Conservation (phyloP, 53 echinoderm and acorn worm species). For the Holothuria scabra region DNA sequence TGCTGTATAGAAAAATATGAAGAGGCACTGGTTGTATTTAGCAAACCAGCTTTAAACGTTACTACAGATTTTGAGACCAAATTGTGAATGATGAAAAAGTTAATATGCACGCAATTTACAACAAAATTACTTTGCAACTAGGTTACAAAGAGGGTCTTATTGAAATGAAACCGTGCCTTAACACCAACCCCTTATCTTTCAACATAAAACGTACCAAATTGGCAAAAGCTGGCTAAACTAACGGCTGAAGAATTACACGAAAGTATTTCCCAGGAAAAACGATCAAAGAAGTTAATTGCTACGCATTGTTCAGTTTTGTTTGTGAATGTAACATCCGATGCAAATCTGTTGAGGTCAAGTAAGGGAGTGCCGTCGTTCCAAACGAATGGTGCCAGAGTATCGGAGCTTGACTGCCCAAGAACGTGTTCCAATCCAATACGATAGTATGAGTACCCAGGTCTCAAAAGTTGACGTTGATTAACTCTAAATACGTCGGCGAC, state of each 20-base stretch:
- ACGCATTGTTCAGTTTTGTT: constrained; percentile 26
- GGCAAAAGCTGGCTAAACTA: not conserved
- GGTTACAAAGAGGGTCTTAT: no score
- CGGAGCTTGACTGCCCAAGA: not conserved
- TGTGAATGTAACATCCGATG: not conserved
- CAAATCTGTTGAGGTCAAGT: not conserved
- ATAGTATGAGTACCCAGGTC: constrained; percentile 10
- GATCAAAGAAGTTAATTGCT: not conserved
- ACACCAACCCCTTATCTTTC: no score
- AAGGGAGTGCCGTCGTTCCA: constrained; percentile 28
- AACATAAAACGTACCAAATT: constrained; percentile 14
- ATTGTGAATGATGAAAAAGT: no score
- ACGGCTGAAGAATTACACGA: not conserved
- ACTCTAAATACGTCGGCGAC: not conserved
- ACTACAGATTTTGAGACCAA: no score
- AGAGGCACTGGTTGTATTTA: no score
- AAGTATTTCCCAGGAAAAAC: not conserved
- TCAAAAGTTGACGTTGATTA: not conserved
- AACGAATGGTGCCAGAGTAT: constrained; percentile 5
- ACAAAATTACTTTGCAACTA: no score
- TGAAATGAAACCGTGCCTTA: no score
- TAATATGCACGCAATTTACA: no score
- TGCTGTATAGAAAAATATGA: no score
- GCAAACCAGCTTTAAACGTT: no score
- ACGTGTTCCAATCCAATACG: constrained; percentile 24